Evolutionary conservation across 2,113 vertebrate genomes (phyloP), one percentile per base, ranked within the genome.

Genomic region (Beaufortia kweichowensis): DNA sequence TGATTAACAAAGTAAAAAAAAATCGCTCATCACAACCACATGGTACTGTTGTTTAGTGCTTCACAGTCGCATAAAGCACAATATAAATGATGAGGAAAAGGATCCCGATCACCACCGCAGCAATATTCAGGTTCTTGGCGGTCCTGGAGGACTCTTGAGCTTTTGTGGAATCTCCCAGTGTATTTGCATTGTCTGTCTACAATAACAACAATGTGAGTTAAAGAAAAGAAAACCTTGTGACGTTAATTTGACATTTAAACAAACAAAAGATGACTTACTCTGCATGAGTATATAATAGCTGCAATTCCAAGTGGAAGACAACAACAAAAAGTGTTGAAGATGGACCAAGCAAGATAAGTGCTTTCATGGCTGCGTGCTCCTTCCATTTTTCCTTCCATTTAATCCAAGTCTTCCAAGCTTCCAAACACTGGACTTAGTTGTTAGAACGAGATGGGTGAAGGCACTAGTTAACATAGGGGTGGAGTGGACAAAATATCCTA

Each of bases 41-140:
- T 12, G 31, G 10, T 28, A 6, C 11, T 12, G 64, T n/a, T 67
- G 24, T 15, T 29, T 23, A 0, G 0, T 2, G 3, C 15, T 53
- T 0, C 1, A 14, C 1, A 0, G 10, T 9, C 33, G 11, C 1
- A 68, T 4, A 21, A 1, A 9, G 21, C 3, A 55, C 31, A 15
- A 83, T 65, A 3, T 26, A 0, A 63, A 80, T 53, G 21, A 84
- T 77, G 17, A 74, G 0, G 3, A 17, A 12, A 53, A 79, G 23
- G 10, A 84, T 67, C 26, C 82, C 82, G 39, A 72, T 21, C 24
- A 81, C 77, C 21, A 79, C 3, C 17, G 72, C 15, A 15, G 73
- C 71, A 8, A 81, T 84, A 19, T 84, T 84, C 66, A 84, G 68
- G 57, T 76, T 84, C 57, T 65, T 79, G 43, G 82, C 82, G 17